phyloP scores from a whole-genome alignment of 2,888 invertebrate genomes.

The Cephalotes varians region DNA sequence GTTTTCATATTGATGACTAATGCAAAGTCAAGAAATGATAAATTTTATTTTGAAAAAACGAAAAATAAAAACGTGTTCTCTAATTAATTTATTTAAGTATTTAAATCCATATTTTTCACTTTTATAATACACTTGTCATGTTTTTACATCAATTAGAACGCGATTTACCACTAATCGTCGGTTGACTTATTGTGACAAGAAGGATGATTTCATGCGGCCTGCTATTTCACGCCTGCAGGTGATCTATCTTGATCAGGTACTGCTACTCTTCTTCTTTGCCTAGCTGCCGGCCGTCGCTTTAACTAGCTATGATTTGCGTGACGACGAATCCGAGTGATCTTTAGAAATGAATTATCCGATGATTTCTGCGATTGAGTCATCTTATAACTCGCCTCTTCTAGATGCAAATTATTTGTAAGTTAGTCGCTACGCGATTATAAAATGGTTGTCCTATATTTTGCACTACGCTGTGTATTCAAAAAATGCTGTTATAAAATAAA shows the following conservation, averaged over 20 bases:
- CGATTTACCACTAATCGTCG: constrained; percentile 52
- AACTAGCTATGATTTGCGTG: constrained; percentile 68
- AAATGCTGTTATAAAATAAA: background rate
- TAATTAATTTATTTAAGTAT: background rate
- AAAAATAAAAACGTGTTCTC: background rate
- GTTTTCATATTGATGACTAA: background rate
- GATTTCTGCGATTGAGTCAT: constrained; percentile 53
- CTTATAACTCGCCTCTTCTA: constrained; percentile 11
- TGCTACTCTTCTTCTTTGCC: constrained; percentile 57
- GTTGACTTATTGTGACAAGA: constrained; percentile 73
- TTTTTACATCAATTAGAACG: constrained; percentile 61
- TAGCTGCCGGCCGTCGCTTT: constrained; percentile 47
- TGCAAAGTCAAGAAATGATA: background rate
- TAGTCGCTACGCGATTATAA: constrained; percentile 10
- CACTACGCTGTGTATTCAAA: background rate
- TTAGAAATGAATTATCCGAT: constrained; percentile 57
- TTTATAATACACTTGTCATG: background rate
- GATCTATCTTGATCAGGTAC: constrained; percentile 70
- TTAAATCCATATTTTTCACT: background rate
- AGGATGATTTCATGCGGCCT: constrained; percentile 72
- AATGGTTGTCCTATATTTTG: background rate
- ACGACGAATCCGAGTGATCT: constrained; percentile 62
- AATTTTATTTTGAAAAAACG: background rate
- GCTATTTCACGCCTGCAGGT: constrained; percentile 76
- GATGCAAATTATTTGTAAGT: constrained; percentile 44